phyloP scores from a whole-genome alignment of 2,113 vertebrate species.

The Tupaia chinensis region DNA sequence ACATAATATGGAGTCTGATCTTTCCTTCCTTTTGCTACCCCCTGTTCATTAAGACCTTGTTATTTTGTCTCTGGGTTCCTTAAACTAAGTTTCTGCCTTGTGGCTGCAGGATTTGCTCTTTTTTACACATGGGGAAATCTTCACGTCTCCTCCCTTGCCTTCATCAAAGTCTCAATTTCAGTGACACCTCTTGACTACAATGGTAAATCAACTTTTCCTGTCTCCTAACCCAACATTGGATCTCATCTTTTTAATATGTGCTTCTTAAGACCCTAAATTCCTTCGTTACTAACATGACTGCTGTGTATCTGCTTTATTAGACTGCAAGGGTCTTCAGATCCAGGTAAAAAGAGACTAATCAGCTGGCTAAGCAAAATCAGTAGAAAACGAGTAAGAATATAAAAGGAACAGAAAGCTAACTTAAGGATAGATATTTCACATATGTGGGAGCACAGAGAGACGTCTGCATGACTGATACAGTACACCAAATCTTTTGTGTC shows the following conservation, averaged over 20 bases:
- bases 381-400: not conserved
- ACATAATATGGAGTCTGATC: not conserved
- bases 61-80: not conserved
- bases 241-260: not conserved
- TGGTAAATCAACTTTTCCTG: not conserved
- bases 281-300: not conserved
- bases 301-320: not conserved
- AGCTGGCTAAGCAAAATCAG: conserved; percentile 33
- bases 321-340: not conserved
- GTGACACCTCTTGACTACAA: not conserved
- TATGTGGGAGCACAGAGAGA: not conserved
- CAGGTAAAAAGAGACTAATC: not conserved
- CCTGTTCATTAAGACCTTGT: not conserved
- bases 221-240: not conserved
- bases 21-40: not conserved
- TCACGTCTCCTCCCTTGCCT: not conserved
- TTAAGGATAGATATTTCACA: not conserved
- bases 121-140: not conserved
- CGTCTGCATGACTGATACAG: not conserved
- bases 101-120: not conserved
- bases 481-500: not conserved
- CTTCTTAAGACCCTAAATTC: not conserved
- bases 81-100: not conserved
- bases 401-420: not conserved
- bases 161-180: not conserved